phyloP scores from a whole-genome alignment of 1,140 invertebrate species.

The Drosophila bipectinata region DNA sequence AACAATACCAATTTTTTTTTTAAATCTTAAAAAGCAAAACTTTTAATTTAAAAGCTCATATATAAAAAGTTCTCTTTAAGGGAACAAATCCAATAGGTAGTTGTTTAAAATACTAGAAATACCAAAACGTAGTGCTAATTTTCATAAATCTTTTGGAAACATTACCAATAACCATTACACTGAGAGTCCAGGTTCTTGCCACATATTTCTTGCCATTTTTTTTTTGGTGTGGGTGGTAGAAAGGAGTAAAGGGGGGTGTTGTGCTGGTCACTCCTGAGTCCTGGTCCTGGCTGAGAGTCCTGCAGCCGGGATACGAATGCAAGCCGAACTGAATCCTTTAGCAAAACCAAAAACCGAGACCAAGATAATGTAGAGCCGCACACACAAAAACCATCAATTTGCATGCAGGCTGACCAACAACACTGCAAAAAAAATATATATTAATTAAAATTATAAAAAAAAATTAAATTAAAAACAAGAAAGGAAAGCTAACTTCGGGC shows the following conservation, averaged over 20 bases:
- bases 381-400: conserved; percentile 60
- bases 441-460: background rate
- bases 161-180: background rate
- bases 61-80: no score
- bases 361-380: conserved; percentile 53
- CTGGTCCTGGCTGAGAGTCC: background rate
- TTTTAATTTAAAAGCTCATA: no score
- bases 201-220: no score
- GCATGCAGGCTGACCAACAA: conserved; percentile 42
- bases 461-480: no score
- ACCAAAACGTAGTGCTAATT: background rate
- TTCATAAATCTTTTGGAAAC: background rate
- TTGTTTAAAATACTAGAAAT: no score
- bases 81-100: background rate
- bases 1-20: no score
- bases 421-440: background rate
- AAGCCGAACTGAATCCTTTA: conserved; percentile 18
- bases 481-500: no score
- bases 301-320: background rate
- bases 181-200: background rate
- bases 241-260: no score
- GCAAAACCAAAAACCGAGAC: conserved; percentile 31
- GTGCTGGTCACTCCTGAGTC: no score
- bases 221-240: background rate
- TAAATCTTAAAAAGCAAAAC: no score